Evolutionary conservation across 37 sponge, comb jelly and placozoan genomes (phyloP), one percentile per base, ranked within the genome.

Genomic region (Geodia barretti): DNA sequence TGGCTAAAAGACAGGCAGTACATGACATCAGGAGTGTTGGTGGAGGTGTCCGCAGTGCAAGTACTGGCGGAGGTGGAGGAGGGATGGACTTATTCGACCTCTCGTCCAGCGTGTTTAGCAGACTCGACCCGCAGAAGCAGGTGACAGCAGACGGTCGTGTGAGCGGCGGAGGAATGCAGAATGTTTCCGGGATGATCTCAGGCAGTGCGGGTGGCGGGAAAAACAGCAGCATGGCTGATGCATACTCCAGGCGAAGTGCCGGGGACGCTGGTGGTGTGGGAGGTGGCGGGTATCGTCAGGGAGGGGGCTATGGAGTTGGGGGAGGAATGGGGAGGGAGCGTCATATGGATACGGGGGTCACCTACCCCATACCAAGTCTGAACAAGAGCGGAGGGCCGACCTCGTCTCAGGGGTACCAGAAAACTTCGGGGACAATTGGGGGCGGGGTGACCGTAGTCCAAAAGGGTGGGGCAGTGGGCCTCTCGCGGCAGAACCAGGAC

Each of bases 91-190:
- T 41, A 1, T 74, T 59, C 25, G 28, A 24, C 4, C 24, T 36
- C 23, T 36, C 72, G 8, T 72, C 72, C 23, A 77, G 28, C 26
- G 77, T 77, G 39, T 77, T 77, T 64, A 35, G 77, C 11, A 38
- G 77, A 25, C 28, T 77, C 20, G 77, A 77, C 26, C 77, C 77
- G 7, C 74, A 47, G 14, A 47, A 47, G 54, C 54, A 47, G 14
- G 54, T 14, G 7, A 14, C 54, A 17, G 54, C 54, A 47, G 54
- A 7, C 7, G 54, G 7, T 47, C 11, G 54, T 17, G 11, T 17
- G 54, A 17, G 7, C 11, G 54, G 11, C 11, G 7, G 11, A 14
- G 54, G 54, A 7, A 47, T 47, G 11, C 54, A 47, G 54, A 17
- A 7, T 17, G 14, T 47, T 17, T 17, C 54, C 14, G 54, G 54